These are phyloP conservation scores for Stenotaenia linearis DNA, from an alignment of 2,888 invertebrate species.

Conservation along the genomic window DNA sequence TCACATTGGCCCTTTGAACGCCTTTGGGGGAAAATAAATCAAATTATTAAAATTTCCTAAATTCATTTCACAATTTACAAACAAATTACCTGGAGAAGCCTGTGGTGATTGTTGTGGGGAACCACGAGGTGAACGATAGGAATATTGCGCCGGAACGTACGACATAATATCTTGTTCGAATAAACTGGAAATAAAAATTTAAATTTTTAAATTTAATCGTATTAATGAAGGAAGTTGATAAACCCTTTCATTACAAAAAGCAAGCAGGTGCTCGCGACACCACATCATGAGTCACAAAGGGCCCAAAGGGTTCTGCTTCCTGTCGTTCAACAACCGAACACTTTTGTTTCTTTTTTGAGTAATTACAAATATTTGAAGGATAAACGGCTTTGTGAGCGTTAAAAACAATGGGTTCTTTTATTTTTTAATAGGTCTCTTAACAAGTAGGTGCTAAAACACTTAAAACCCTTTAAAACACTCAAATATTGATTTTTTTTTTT, in stretches of 20 bases:
- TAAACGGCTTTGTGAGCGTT: not conserved
- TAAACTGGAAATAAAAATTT: conserved; percentile 59
- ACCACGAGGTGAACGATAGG: conserved; percentile 53
- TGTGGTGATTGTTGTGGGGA: conserved; percentile 65
- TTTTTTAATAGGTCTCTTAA: not conserved
- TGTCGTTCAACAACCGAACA: not conserved
- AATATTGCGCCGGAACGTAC: conserved; percentile 67
- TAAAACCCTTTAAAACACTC: not conserved
- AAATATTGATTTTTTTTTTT: not conserved
- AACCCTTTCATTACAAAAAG: not conserved
- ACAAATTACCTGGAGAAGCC: conserved; percentile 64
- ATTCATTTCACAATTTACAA: not conserved
- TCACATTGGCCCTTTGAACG: conserved; percentile 57
- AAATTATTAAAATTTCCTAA: not conserved
- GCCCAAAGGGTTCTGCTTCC: not conserved
- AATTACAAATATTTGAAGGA: no score
- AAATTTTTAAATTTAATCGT: not conserved
- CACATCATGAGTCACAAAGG: not conserved
- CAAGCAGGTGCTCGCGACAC: not conserved
- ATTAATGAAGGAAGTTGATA: not conserved
- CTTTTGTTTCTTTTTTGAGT: not conserved
- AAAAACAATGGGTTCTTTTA: not conserved
- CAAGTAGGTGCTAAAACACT: not conserved
- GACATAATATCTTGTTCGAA: conserved; percentile 99
- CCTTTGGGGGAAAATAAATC: no score